These are phyloP conservation scores for Pachyuromys duprasi DNA, from an alignment of 2,797 vertebrate genomes.

Conservation along the genomic window DNA sequence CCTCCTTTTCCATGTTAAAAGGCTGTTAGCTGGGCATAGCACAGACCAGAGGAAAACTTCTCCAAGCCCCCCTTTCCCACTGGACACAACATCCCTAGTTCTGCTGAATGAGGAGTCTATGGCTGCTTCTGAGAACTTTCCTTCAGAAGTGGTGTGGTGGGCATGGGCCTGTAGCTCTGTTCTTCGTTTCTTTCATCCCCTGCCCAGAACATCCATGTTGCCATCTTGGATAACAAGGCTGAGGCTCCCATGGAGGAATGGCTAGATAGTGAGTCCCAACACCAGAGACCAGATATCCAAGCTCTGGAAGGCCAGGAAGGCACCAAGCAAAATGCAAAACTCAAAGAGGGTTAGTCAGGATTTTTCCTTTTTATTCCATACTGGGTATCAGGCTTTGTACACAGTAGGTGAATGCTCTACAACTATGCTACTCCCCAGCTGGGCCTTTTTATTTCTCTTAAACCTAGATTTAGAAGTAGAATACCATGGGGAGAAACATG, in stretches of 20 bases:
- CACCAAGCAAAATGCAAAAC: constrained; percentile 6
- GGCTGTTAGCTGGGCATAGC: background rate
- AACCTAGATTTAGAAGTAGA: constrained; percentile 45
- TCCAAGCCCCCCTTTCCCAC: background rate
- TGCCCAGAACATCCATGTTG: background rate
- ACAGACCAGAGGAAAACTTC: background rate
- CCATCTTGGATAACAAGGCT: background rate
- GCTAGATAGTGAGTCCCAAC: background rate
- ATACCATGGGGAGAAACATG: background rate
- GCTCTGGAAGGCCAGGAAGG: background rate
- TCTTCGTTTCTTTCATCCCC: background rate
- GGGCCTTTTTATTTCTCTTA: background rate
- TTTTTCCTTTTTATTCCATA: background rate
- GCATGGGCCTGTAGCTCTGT: background rate
- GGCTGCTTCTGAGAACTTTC: background rate
- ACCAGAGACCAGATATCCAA: background rate
- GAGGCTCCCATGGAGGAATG: background rate
- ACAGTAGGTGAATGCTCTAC: background rate
- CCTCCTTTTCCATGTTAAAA: background rate
- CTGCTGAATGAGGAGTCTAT: background rate
- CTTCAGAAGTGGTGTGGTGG: background rate
- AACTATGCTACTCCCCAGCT: background rate
- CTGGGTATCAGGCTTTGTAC: background rate
- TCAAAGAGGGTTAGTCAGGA: background rate
- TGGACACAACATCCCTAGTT: background rate